A percentile compares a stretch with the other conserved stretches of the same genome.
phyloP scores from a whole-genome alignment of 2,113 vertebrate species.

The Pituophis catenifer region DNA sequence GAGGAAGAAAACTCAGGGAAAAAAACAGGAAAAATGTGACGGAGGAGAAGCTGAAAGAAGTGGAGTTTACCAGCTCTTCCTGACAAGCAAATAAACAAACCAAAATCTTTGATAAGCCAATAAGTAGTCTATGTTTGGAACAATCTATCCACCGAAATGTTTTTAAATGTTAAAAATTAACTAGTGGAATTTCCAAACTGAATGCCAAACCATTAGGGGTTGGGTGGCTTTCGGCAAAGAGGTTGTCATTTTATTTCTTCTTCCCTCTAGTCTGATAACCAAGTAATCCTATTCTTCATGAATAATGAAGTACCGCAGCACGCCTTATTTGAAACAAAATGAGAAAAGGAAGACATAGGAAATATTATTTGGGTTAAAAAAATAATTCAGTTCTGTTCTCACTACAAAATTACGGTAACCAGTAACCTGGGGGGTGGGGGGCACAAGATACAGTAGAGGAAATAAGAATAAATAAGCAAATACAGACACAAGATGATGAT shows the following conservation, averaged over 20 bases:
- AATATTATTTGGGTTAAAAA: slow-evolving; percentile 22
- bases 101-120: not conserved
- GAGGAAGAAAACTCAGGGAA: not conserved
- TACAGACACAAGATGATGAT: slow-evolving; percentile 27
- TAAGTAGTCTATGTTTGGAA: slow-evolving; percentile 4
- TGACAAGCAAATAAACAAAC: not conserved
- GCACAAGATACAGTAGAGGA: slow-evolving; percentile 29
- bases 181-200: slow-evolving; percentile 21
- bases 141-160: slow-evolving; percentile 30
- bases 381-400: slow-evolving; percentile 30
- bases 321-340: slow-evolving; percentile 39
- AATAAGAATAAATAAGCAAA: slow-evolving; percentile 45
- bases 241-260: slow-evolving; percentile 9
- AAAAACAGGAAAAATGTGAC: not conserved
- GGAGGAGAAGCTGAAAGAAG: not conserved
- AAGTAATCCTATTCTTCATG: slow-evolving; percentile 33
- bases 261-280: slow-evolving; percentile 4
- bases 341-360: slow-evolving; percentile 46
- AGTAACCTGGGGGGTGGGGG: slow-evolving; percentile 30
- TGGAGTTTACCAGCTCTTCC: not conserved
- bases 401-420: not conserved
- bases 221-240: not conserved
- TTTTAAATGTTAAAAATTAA: slow-evolving; percentile 10
- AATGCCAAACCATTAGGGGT: not conserved
- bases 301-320: slow-evolving; percentile 36